Percentiles rank a stretch among this genome's conserved stretches.
Conservation (phyloP, 2,797 vertebrate genomes). For the Poeciliopsis turneri region DNA sequence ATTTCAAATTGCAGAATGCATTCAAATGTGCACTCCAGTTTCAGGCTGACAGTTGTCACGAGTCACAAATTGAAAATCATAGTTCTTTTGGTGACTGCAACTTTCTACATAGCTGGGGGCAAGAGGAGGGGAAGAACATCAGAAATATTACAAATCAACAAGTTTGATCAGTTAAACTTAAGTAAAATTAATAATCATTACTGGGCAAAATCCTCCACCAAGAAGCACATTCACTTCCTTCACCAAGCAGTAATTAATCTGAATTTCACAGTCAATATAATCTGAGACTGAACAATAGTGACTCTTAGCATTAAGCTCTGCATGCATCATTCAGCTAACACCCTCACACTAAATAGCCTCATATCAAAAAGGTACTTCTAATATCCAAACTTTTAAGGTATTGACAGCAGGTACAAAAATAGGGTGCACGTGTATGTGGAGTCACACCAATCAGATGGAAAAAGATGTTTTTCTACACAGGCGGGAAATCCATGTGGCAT, state of each 20-base stretch:
- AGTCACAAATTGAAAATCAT: background rate
- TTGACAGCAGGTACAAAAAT: background rate
- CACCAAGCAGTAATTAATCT: background rate
- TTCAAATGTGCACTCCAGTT: slow-evolving; percentile 2
- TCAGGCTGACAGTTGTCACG: background rate
- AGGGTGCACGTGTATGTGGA: background rate
- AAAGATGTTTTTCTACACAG: background rate
- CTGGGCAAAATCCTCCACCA: background rate
- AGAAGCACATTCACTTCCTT: background rate
- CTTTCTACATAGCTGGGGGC: background rate
- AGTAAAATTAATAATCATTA: background rate
- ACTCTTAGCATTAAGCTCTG: background rate
- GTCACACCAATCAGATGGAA: background rate
- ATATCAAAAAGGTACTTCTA: background rate
- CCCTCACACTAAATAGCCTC: background rate
- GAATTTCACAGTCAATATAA: background rate
- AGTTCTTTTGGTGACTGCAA: background rate
- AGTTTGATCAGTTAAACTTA: slow-evolving; percentile 5
- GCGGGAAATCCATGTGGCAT: background rate
- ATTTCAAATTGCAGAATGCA: background rate
- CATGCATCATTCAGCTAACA: background rate
- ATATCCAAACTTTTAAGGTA: background rate
- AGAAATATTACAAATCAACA: slow-evolving; percentile 4
- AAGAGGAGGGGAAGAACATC: background rate
- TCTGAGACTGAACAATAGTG: background rate